Conservation (phyloP, 2,113 vertebrate species). For the Lepisosteus osseus region DNA sequence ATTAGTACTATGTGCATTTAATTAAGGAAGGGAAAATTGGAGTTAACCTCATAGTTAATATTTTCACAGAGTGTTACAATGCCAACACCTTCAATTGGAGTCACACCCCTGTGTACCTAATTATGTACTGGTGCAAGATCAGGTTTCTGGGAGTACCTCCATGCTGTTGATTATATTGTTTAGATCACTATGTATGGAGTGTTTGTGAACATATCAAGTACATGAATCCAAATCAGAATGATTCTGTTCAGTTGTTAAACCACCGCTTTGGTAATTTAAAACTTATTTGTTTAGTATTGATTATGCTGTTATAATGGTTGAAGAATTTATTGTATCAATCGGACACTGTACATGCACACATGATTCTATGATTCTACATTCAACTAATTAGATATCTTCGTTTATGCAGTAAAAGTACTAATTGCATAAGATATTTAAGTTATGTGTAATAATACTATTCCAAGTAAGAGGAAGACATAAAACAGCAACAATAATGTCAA, state of each 20-base stretch:
- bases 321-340: background rate
- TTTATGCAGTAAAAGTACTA: too few relatives aligned
- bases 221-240: constrained; percentile 24
- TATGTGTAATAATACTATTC: too few relatives aligned
- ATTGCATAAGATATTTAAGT: too few relatives aligned
- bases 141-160: constrained; percentile 73
- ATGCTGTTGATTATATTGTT: constrained; percentile 77
- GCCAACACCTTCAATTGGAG: constrained; percentile 94
- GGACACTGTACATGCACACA: too few relatives aligned
- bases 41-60: constrained; percentile 95
- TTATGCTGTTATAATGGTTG: background rate
- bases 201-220: constrained; percentile 44
- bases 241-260: constrained; percentile 33
- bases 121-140: constrained; percentile 81
- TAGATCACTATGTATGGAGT: constrained; percentile 57
- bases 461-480: too few relatives aligned
- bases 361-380: too few relatives aligned
- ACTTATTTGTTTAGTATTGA: too few relatives aligned
- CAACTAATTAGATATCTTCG: too few relatives aligned
- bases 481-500: too few relatives aligned
- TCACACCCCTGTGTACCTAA: constrained; percentile 94
- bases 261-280: constrained; percentile 25
- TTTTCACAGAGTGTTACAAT: constrained; percentile 94
- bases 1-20: constrained; percentile 96
- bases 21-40: constrained; percentile 97